Evolutionary conservation across 2,888 invertebrate species (phyloP).

Genomic region (Cheilosia scutellata): DNA sequence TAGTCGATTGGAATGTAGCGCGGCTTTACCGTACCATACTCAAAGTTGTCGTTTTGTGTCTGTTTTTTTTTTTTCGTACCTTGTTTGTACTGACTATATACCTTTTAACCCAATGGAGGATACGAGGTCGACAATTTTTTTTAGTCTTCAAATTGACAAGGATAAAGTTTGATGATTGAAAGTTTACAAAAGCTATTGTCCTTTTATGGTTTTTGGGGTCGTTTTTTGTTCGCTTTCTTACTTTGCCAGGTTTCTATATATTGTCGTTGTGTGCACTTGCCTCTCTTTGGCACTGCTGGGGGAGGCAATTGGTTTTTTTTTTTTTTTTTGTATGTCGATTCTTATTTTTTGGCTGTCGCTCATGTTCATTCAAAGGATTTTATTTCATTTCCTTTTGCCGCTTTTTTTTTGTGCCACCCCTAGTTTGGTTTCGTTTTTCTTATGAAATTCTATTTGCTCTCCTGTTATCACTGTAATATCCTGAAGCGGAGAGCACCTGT

Average conservation of each 20-base stretch:
- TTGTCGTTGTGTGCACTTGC: constrained; percentile 52
- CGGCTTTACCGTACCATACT: constrained; percentile 36
- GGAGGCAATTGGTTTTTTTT: constrained; percentile 51
- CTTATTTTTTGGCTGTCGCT: constrained; percentile 32
- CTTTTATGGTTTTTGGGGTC: constrained; percentile 74
- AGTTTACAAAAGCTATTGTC: constrained; percentile 76
- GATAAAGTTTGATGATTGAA: constrained; percentile 76
- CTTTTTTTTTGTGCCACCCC: constrained; percentile 27
- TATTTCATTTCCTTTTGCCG: constrained; percentile 68
- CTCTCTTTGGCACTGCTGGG: constrained; percentile 34
- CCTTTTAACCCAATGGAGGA: constrained; percentile 55
- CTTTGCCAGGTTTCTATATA: constrained; percentile 33
- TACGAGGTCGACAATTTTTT: constrained; percentile 21
- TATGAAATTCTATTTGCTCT: constrained; percentile 75
- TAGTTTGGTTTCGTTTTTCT: constrained; percentile 29
- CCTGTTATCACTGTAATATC: constrained; percentile 75
- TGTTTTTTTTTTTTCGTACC: constrained; percentile 3
- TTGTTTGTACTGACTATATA: constrained; percentile 55
- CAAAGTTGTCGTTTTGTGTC: not conserved
- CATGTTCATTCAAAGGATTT: constrained; percentile 70
- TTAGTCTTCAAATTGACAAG: constrained; percentile 67
- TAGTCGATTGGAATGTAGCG: constrained; percentile 54
- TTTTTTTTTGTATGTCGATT: constrained; percentile 3
- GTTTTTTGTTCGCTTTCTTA: constrained; percentile 21
- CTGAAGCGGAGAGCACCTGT: constrained; percentile 75